A percentile compares a stretch with the other conserved stretches of the same genome.
phyloP scores from a whole-genome alignment of 2,888 invertebrate genomes.

The Ochropleura leucogaster region DNA sequence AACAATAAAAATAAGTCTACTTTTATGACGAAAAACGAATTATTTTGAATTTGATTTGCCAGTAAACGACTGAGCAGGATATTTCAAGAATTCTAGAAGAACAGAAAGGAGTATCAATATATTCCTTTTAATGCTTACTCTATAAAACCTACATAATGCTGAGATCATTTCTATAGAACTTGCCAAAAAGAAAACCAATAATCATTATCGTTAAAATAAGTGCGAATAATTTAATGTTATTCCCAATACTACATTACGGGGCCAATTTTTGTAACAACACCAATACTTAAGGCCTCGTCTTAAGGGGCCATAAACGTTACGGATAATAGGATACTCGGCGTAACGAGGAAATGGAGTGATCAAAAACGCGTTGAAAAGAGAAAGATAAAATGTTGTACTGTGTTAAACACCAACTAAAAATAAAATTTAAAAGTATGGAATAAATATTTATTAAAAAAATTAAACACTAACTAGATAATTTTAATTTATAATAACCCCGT shows the following conservation, averaged over 20 bases:
- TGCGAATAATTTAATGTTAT: conserved; percentile 54
- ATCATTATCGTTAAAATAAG: conserved; percentile 52
- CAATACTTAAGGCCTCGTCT: conserved; percentile 57
- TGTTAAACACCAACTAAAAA: background rate
- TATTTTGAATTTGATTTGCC: background rate
- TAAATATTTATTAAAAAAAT: background rate
- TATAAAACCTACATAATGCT: background rate
- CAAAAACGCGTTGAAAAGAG: background rate
- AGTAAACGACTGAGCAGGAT: background rate
- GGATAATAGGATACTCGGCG: conserved; percentile 50
- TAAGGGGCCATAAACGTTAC: conserved; percentile 60
- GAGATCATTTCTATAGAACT: conserved; percentile 4
- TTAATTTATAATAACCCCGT: background rate
- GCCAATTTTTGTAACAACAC: conserved; percentile 62
- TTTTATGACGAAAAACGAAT: too few relatives aligned
- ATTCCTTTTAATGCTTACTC: background rate
- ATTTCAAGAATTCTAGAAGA: background rate
- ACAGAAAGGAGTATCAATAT: background rate
- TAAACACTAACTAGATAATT: too few relatives aligned
- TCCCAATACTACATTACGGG: conserved; percentile 48
- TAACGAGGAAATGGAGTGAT: conserved; percentile 8
- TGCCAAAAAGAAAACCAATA: conserved; percentile 29
- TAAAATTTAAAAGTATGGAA: background rate
- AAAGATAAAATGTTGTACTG: background rate
- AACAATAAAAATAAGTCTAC: too few relatives aligned